Conservation (phyloP, 2,888 invertebrate genomes). For the Emesis furor region DNA sequence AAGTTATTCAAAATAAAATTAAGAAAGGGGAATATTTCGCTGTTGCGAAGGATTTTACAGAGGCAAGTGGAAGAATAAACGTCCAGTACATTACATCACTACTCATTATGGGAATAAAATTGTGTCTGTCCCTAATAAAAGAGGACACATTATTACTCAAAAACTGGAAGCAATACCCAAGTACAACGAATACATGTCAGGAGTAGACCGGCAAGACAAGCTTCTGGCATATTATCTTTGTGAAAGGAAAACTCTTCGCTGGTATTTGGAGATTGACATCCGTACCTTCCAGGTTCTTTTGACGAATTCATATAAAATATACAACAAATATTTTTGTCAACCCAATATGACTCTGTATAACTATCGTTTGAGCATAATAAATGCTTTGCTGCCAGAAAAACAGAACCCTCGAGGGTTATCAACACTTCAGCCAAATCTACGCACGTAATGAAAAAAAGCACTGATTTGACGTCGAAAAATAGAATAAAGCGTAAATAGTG, state of each 20-base stretch:
- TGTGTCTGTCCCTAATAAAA: not conserved
- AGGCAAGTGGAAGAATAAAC: conserved; percentile 9
- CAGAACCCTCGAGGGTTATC: no score
- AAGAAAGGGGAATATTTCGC: not conserved
- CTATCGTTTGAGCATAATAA: no score
- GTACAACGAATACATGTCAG: no score
- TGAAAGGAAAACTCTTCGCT: not conserved
- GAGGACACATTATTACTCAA: not conserved
- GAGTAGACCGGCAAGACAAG: conserved; percentile 52
- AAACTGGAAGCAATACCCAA: not conserved
- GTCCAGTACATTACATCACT: conserved; percentile 20
- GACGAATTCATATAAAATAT: not conserved
- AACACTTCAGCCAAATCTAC: no score
- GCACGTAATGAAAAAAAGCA: not conserved
- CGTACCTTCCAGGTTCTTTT: not conserved
- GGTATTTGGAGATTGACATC: not conserved
- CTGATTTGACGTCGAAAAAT: not conserved
- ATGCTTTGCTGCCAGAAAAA: no score
- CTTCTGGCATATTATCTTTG: not conserved
- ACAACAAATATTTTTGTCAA: no score
- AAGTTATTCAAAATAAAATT: not conserved
- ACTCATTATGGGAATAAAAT: not conserved
- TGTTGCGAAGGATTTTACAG: not conserved
- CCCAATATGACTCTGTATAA: no score
- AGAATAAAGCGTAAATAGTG: not conserved